phyloP scores from a whole-genome alignment of 2,113 vertebrate genomes.

The Corythoichthys intestinalis region DNA sequence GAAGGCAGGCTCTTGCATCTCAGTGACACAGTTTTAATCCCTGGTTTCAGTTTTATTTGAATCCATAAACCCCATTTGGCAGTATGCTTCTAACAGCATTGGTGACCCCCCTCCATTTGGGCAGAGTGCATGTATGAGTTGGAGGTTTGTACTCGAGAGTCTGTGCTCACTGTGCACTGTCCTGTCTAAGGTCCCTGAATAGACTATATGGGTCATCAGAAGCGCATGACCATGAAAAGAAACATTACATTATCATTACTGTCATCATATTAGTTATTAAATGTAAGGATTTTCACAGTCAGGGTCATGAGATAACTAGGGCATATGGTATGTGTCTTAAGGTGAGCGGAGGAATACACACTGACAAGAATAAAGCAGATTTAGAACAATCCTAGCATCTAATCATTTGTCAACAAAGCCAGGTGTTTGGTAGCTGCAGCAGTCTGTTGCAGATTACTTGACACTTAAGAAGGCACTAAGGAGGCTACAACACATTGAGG shows the following conservation, averaged over 20 bases:
- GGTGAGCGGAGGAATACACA: background rate
- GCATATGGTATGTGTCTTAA: background rate
- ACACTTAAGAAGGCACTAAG: constrained; percentile 47
- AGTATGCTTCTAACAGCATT: constrained; percentile 7
- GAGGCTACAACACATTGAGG: constrained; percentile 27
- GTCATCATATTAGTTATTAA: background rate
- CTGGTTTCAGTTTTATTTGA: constrained; percentile 7
- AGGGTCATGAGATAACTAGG: background rate
- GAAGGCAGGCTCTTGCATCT: constrained; percentile 1
- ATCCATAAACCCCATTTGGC: constrained; percentile 19
- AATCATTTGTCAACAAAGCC: constrained; percentile 30
- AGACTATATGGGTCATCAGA: background rate
- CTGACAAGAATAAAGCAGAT: constrained; percentile 10
- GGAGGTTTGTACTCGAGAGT: constrained; percentile 10
- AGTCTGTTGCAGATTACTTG: constrained; percentile 50
- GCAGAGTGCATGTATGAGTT: constrained; percentile 9
- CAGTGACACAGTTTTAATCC: constrained; percentile 3
- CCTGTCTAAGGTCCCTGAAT: background rate
- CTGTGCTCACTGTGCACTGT: background rate
- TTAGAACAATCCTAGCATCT: constrained; percentile 10
- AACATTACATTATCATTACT: constrained; percentile 1
- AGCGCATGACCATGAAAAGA: constrained; percentile 4
- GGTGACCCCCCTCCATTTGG: constrained; percentile 25
- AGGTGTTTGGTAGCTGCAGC: constrained; percentile 53
- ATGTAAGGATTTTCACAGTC: background rate